Evolutionary conservation across 2,797 vertebrate species (phyloP).

Genomic region (Sebastes goodei): DNA sequence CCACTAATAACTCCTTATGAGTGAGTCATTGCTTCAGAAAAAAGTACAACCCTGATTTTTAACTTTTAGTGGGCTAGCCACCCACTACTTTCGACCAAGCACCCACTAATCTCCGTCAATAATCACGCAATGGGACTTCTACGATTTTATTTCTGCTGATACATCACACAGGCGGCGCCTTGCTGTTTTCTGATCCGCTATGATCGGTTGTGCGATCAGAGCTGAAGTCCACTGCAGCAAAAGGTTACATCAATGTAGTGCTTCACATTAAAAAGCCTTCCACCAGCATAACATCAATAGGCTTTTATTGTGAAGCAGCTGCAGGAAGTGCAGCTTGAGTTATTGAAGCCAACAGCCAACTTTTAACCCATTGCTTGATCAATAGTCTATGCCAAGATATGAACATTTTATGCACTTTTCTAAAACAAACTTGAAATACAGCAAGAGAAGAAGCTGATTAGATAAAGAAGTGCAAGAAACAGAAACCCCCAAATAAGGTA

Average conservation of each 20-base stretch:
- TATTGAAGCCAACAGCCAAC: not conserved
- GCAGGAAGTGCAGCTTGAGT: not conserved
- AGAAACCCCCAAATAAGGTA: not conserved
- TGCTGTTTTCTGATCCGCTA: not conserved
- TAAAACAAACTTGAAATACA: not conserved
- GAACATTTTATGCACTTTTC: not conserved
- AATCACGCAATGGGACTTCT: not conserved
- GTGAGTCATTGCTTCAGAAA: constrained; percentile 12
- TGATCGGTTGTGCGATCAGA: too few species aligned
- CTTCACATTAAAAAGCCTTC: not conserved
- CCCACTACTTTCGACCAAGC: not conserved
- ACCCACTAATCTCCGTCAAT: not conserved
- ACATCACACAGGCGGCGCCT: too few species aligned
- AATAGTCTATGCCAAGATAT: not conserved
- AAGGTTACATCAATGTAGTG: not conserved
- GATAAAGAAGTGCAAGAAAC: not conserved
- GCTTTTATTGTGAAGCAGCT: constrained; percentile 24
- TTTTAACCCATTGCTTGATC: not conserved
- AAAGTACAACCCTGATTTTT: not conserved
- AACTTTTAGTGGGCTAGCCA: not conserved
- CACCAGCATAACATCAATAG: fast-evolving
- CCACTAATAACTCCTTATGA: not conserved
- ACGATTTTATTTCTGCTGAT: not conserved
- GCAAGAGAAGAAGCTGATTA: not conserved
- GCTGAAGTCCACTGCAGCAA: not conserved